A percentile compares a stretch with the other conserved stretches of the same genome.
phyloP scores from a whole-genome alignment of 2,888 invertebrate genomes.

The Argyresthia albistria region DNA sequence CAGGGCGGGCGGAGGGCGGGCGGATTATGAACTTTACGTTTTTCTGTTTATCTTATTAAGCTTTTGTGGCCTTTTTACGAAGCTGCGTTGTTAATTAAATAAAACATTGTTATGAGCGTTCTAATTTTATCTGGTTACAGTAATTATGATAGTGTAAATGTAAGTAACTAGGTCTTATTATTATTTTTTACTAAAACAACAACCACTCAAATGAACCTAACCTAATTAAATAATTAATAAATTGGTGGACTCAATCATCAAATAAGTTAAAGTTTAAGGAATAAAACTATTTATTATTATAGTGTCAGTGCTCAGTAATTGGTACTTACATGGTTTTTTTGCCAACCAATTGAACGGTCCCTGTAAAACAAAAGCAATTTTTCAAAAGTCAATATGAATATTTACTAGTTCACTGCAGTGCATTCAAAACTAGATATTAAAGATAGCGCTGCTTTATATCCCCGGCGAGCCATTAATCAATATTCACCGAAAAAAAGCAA shows the following conservation, averaged over 20 bases:
- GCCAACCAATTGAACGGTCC: no score
- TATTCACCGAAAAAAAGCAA: conserved; percentile 1
- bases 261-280: no score
- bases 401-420: not conserved
- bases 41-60: conserved; percentile 28
- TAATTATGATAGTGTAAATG: not conserved
- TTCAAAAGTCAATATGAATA: no score
- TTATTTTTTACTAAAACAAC: no score
- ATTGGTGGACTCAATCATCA: no score
- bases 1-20: conserved; percentile 23
- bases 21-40: conserved; percentile 36
- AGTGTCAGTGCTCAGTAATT: no score
- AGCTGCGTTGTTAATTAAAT: not conserved
- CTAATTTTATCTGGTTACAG: not conserved
- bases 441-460: not conserved
- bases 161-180: no score
- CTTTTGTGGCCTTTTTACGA: conserved; percentile 2
- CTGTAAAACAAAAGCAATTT: no score
- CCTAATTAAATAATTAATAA: no score
- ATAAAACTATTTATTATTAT: no score
- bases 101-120: not conserved
- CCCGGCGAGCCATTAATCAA: conserved; percentile 1
- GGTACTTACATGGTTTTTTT: no score
- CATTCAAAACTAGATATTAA: not conserved
- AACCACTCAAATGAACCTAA: no score